Percentiles rank a stretch among this genome's conserved stretches.
phyloP scores from a whole-genome alignment of 1,140 invertebrate genomes.

The Ephestia elutella region DNA sequence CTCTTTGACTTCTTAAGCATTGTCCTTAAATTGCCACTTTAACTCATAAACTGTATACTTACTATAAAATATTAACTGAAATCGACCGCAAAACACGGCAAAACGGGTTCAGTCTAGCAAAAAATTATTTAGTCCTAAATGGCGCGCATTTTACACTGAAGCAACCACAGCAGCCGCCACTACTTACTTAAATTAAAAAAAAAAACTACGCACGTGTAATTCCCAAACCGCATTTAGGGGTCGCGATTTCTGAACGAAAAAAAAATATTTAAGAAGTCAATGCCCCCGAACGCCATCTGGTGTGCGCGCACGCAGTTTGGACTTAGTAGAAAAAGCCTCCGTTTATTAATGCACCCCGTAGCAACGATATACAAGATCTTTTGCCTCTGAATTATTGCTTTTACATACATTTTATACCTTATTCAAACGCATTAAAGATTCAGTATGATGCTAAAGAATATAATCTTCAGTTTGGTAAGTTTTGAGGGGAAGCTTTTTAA shows the following conservation, averaged over 20 bases:
- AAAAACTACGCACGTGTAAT: conserved; percentile 38
- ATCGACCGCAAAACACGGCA: background rate
- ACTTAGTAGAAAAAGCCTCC: conserved; percentile 9
- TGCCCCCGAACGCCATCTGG: conserved; percentile 58
- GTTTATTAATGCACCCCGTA: conserved; percentile 20
- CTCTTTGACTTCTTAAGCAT: too few relatives aligned
- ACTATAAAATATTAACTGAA: background rate
- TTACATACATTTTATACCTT: background rate
- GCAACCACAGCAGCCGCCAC: conserved; percentile 19
- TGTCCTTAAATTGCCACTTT: background rate
- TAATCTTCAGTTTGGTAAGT: background rate
- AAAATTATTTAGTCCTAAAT: background rate
- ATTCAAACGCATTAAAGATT: background rate
- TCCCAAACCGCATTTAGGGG: conserved; percentile 55
- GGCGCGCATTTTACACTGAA: conserved; percentile 10
- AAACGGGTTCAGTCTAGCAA: conserved; percentile 4
- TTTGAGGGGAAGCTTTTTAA: conserved; percentile 5
- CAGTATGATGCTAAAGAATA: background rate
- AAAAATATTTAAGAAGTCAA: conserved; percentile 60
- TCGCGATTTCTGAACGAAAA: conserved; percentile 46
- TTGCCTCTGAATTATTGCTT: background rate
- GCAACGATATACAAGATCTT: conserved; percentile 9
- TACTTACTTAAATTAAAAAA: conserved; percentile 41
- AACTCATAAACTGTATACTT: conserved; percentile 4
- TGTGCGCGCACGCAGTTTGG: conserved; percentile 38